Conservation (phyloP, 2,888 invertebrate species). For the Temnothorax rugatulus region DNA sequence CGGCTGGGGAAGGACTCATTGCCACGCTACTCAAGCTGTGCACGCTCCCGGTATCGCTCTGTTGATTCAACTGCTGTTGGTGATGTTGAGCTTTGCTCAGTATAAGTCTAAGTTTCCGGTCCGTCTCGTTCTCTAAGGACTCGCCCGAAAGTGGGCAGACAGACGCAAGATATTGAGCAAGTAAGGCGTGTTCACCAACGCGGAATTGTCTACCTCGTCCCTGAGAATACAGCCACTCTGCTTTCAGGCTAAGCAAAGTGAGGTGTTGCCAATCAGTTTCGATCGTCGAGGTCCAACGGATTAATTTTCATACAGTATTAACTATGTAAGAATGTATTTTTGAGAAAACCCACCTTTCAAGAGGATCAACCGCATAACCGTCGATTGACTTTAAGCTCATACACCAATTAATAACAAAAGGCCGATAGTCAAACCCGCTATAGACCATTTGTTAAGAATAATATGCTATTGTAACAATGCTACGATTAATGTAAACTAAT, state of each 20-base stretch:
- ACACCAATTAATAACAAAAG: slow-evolving; percentile 97
- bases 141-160: slow-evolving; percentile 95
- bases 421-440: slow-evolving; percentile 96
- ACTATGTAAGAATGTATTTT: slow-evolving; percentile 43
- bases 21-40: slow-evolving; percentile 80
- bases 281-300: slow-evolving; percentile 15
- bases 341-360: slow-evolving; percentile 91
- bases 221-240: slow-evolving; percentile 98
- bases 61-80: slow-evolving; percentile 93
- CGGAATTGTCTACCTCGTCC: slow-evolving; percentile 96
- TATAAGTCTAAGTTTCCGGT: slow-evolving; percentile 94
- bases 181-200: slow-evolving; percentile 93
- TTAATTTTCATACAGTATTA: slow-evolving; percentile 46
- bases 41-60: slow-evolving; percentile 85
- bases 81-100: slow-evolving; percentile 96
- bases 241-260: slow-evolving; percentile 90
- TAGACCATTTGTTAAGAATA: slow-evolving; percentile 84
- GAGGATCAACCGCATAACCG: slow-evolving; percentile 95
- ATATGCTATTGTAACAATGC: slow-evolving; percentile 74
- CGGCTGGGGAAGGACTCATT: slow-evolving; percentile 86
- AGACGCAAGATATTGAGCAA: slow-evolving; percentile 93
- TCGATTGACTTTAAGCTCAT: slow-evolving; percentile 95
- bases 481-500: slow-evolving; percentile 51
- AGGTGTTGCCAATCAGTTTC: slow-evolving; percentile 63
- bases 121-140: slow-evolving; percentile 94